Conservation (phyloP, 2,888 invertebrate species). For the Aphodius sticticus region DNA sequence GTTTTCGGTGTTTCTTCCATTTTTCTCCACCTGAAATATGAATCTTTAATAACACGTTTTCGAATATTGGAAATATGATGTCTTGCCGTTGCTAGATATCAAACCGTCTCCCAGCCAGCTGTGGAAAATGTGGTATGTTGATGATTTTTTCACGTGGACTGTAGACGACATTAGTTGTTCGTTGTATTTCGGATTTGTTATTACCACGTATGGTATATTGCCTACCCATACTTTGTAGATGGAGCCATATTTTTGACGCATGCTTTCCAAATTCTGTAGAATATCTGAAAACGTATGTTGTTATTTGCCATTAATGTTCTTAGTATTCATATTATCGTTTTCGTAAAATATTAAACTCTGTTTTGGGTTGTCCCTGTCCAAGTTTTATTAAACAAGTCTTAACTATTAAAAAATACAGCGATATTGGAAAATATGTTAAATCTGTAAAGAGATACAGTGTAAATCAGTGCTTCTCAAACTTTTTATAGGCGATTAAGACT, state of each 20-base stretch:
- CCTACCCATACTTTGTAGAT: constrained; percentile 29
- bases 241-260: constrained; percentile 18
- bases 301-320: background rate
- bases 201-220: constrained; percentile 12
- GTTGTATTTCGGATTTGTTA: constrained; percentile 13
- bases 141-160: constrained; percentile 25
- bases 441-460: too few species aligned
- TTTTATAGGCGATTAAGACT: too few species aligned
- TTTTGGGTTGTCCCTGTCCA: too few species aligned
- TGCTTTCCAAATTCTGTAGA: constrained; percentile 17
- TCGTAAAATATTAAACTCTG: too few species aligned
- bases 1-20: constrained; percentile 34
- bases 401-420: too few species aligned
- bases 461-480: too few species aligned
- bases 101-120: constrained; percentile 27
- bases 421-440: too few species aligned
- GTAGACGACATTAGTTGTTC: constrained; percentile 24
- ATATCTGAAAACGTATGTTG: constrained; percentile 20
- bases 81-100: constrained; percentile 12
- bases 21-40: constrained; percentile 21
- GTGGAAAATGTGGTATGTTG: constrained; percentile 27
- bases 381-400: too few species aligned
- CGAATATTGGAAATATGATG: background rate
- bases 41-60: background rate
- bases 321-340: background rate